Evolutionary conservation across 2,888 invertebrate species (phyloP).

Genomic region (Tricholauxania praeusta): DNA sequence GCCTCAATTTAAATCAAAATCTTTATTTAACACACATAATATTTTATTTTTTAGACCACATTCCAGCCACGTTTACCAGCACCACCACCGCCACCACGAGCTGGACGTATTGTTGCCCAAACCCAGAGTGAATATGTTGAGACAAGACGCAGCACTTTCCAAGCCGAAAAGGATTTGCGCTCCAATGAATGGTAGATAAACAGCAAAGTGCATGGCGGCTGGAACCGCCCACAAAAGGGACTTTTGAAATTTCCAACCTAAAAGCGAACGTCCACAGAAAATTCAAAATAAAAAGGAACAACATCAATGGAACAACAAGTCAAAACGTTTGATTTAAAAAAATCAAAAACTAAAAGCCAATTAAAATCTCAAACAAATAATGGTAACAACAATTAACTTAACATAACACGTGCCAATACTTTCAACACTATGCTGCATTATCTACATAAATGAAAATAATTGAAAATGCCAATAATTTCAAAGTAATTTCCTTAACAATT

Average conservation of each 20-base stretch:
- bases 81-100: constrained; percentile 56
- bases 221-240: constrained; percentile 40
- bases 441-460: not conserved
- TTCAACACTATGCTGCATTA: too few relatives aligned
- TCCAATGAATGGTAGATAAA: constrained; percentile 55
- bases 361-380: not conserved
- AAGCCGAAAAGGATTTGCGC: constrained; percentile 53
- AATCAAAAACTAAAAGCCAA: constrained; percentile 2
- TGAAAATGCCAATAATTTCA: constrained; percentile 21
- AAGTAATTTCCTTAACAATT: not conserved
- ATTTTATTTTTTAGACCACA: constrained; percentile 53
- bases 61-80: constrained; percentile 57
- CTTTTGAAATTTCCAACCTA: too few relatives aligned
- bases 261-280: not conserved
- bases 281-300: not conserved
- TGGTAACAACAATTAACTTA: not conserved
- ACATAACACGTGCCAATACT: too few relatives aligned
- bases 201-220: constrained; percentile 41
- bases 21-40: not conserved
- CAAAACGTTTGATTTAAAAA: not conserved
- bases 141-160: constrained; percentile 58
- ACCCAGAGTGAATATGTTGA: constrained; percentile 65
- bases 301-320: not conserved
- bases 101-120: constrained; percentile 62
- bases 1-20: too few relatives aligned